These are phyloP conservation scores for Sebastes trivittatus DNA, from an alignment of 2,797 vertebrate genomes.

Conservation along the genomic window DNA sequence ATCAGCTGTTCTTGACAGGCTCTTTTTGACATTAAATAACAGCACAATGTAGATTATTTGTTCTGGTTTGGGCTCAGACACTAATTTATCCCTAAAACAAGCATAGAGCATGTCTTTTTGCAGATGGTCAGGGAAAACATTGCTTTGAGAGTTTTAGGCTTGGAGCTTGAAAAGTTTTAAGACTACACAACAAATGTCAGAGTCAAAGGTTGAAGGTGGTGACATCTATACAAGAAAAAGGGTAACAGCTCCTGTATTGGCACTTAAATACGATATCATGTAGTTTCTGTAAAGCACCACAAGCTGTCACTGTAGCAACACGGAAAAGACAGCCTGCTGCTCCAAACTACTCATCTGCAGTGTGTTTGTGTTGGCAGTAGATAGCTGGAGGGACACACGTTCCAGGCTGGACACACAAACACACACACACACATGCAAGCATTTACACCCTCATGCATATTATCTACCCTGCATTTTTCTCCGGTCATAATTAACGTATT, in stretches of 20 bases:
- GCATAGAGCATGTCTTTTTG: not conserved
- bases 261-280: not conserved
- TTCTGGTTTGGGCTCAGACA: not conserved
- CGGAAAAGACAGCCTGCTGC: not conserved
- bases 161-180: not conserved
- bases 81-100: not conserved
- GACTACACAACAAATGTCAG: not conserved
- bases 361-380: not conserved
- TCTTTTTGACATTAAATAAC: not conserved
- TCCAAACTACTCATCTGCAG: not conserved
- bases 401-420: not conserved
- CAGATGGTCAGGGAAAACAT: not conserved
- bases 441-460: constrained; percentile 7
- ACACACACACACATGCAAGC: not conserved
- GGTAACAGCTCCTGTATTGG: not conserved
- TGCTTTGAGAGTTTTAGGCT: not conserved
- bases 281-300: constrained; percentile 44
- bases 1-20: not conserved
- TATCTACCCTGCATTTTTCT: not conserved
- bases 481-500: constrained; percentile 7
- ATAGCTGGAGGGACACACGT: not conserved
- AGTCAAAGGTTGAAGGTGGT: not conserved
- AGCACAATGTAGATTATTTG: not conserved
- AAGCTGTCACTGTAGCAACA: constrained; percentile 59
- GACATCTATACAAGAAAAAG: not conserved